Evolutionary conservation across 2,888 invertebrate genomes (phyloP).

Genomic region (Synergus umbraculus): DNA sequence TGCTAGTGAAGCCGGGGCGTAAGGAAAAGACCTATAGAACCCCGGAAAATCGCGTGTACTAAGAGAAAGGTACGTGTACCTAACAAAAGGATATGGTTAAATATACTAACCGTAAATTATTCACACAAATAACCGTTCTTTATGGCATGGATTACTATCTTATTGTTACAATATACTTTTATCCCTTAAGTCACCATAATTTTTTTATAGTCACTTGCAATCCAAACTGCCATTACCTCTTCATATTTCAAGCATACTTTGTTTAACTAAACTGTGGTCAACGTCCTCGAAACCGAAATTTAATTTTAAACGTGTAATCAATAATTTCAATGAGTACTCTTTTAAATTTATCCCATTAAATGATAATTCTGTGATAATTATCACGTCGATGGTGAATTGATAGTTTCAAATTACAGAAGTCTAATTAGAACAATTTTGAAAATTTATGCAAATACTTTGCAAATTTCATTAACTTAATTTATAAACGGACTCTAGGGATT

Average conservation of each 20-base stretch:
- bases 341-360: too few relatives aligned
- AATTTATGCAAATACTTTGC: not conserved
- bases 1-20: constrained; percentile 31
- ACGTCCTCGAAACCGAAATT: too few relatives aligned
- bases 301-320: too few relatives aligned
- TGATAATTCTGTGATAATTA: too few relatives aligned
- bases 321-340: too few relatives aligned
- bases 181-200: constrained; percentile 32
- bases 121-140: constrained; percentile 36
- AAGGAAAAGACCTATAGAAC: constrained; percentile 39
- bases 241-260: not conserved
- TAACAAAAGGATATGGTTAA: constrained; percentile 38
- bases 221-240: constrained; percentile 14
- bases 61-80: constrained; percentile 7
- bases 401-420: not conserved
- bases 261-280: not conserved
- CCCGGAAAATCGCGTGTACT: constrained; percentile 35
- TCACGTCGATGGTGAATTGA: not conserved
- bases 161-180: constrained; percentile 31
- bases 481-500: not conserved
- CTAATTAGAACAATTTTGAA: not conserved
- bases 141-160: constrained; percentile 19
- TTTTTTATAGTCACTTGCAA: constrained; percentile 32
- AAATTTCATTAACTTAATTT: not conserved
- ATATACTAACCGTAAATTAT: constrained; percentile 40